Percentiles rank a stretch among this genome's conserved stretches.
Evolutionary conservation across 2,113 vertebrate species (phyloP).

Genomic region (Megaceryle torquata): DNA sequence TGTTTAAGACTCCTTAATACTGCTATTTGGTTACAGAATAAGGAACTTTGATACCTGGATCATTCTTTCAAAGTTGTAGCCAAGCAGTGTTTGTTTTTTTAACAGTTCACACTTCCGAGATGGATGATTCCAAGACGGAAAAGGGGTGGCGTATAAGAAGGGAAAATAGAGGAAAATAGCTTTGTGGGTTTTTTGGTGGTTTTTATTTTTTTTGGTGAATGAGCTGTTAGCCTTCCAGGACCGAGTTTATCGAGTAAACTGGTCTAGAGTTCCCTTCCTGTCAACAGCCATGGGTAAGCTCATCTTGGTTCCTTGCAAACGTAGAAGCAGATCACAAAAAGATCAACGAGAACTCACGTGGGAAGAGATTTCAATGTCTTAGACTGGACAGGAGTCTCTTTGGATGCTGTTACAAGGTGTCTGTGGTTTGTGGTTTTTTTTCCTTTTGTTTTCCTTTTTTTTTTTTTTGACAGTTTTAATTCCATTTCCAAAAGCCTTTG

Average conservation of each 20-base stretch:
- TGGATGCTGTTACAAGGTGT: rapidly evolving
- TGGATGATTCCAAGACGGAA: background rate
- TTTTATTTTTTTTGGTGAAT: no score
- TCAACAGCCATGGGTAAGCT: background rate
- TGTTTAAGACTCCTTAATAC: no score
- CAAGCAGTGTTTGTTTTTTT: background rate
- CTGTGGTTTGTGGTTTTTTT: no score
- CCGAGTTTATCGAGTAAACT: rapidly evolving
- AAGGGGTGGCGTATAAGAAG: background rate
- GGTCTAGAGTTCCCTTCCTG: background rate
- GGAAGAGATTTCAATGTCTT: background rate
- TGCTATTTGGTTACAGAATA: background rate
- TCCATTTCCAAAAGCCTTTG: background rate
- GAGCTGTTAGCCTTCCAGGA: background rate
- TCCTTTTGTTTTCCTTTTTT: no score
- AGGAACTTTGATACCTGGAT: rapidly evolving
- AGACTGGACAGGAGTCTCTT: no score
- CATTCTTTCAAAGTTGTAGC: background rate
- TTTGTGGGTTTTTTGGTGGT: no score
- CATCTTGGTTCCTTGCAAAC: rapidly evolving
- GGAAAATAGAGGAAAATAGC: background rate
- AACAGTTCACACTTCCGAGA: rapidly evolving
- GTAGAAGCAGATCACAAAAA: background rate
- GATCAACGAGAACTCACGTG: rapidly evolving
- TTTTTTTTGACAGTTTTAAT: rapidly evolving